Conservation (phyloP, 2,113 vertebrate species). For the Oryzias woworae region DNA sequence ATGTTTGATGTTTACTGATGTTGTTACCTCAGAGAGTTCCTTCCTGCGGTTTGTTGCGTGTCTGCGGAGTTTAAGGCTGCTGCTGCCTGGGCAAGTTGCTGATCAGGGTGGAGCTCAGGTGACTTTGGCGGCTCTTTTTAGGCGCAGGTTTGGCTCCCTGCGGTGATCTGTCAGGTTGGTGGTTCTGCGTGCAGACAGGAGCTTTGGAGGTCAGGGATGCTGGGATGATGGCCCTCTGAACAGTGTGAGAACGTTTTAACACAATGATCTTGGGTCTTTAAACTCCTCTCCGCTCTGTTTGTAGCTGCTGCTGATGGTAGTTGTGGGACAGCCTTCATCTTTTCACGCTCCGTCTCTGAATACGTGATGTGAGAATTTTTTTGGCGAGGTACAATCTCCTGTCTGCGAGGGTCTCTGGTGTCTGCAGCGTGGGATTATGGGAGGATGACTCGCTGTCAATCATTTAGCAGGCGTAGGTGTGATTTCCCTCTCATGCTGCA, state of each 20-base stretch:
- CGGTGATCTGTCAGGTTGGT: slow-evolving; percentile 1
- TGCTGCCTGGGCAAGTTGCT: no score
- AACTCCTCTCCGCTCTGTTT: slow-evolving; percentile 10
- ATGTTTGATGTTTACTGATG: no score
- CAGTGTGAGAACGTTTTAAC: slow-evolving; percentile 29
- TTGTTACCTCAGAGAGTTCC: no score
- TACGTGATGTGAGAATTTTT: slow-evolving; percentile 50
- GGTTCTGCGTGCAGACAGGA: slow-evolving; percentile 29
- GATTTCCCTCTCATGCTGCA: slow-evolving; percentile 44
- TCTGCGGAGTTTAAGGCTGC: no score
- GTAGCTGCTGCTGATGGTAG: slow-evolving; percentile 20
- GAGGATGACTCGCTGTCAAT: slow-evolving; percentile 57
- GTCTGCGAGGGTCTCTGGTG: slow-evolving; percentile 45
- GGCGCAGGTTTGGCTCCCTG: neutral
- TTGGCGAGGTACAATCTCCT: slow-evolving; percentile 7
- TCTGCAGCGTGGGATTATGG: slow-evolving; percentile 59
- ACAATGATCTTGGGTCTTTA: slow-evolving; percentile 21
- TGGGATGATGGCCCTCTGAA: slow-evolving; percentile 17
- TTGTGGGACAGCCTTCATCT: slow-evolving; percentile 33
- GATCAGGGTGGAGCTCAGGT: neutral
- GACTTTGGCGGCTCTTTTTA: neutral
- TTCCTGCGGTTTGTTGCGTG: no score
- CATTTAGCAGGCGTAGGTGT: slow-evolving; percentile 51
- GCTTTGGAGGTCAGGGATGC: slow-evolving; percentile 17
- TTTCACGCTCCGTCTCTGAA: slow-evolving; percentile 30